These are phyloP conservation scores for Paralichthys olivaceus DNA, from an alignment of 2,113 vertebrate genomes.

Conservation along the genomic window DNA sequence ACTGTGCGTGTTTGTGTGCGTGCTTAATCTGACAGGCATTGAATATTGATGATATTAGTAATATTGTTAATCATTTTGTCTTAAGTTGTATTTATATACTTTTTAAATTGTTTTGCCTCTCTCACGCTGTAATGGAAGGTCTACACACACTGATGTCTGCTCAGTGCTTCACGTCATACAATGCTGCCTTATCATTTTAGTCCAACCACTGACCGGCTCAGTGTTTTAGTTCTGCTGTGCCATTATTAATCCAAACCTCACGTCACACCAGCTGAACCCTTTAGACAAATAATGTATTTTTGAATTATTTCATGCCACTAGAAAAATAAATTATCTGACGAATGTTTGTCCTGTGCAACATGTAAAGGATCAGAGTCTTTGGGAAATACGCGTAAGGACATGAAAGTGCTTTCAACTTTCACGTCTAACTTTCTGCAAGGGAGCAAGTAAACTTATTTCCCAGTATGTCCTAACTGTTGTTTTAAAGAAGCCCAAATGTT, in stretches of 20 bases:
- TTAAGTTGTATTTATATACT: constrained; percentile 72
- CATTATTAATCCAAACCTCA: constrained; percentile 40
- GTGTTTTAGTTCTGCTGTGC: constrained; percentile 68
- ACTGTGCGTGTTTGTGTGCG: constrained; percentile 27
- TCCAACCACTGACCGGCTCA: constrained; percentile 48
- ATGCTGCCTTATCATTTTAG: constrained; percentile 61
- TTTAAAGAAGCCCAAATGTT: not conserved
- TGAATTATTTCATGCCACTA: too few relatives aligned
- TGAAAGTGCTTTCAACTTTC: not conserved
- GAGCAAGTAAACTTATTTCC: not conserved
- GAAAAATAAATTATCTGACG: not conserved
- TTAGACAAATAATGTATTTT: not conserved
- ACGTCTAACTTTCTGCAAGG: not conserved
- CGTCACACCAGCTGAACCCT: constrained; percentile 37
- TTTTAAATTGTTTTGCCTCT: constrained; percentile 22
- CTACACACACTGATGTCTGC: constrained; percentile 56
- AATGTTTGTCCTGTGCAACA: too few relatives aligned
- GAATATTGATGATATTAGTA: constrained; percentile 26
- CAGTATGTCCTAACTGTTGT: not conserved
- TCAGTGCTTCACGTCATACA: constrained; percentile 49
- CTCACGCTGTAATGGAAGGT: constrained; percentile 34
- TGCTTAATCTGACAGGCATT: constrained; percentile 34
- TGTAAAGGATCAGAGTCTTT: too few relatives aligned
- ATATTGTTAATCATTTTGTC: constrained; percentile 57
- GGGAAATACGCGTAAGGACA: not conserved